A percentile compares a stretch with the other conserved stretches of the same genome.
Evolutionary conservation across 2,797 vertebrate species (phyloP).

Genomic region (Oreortyx pictus): DNA sequence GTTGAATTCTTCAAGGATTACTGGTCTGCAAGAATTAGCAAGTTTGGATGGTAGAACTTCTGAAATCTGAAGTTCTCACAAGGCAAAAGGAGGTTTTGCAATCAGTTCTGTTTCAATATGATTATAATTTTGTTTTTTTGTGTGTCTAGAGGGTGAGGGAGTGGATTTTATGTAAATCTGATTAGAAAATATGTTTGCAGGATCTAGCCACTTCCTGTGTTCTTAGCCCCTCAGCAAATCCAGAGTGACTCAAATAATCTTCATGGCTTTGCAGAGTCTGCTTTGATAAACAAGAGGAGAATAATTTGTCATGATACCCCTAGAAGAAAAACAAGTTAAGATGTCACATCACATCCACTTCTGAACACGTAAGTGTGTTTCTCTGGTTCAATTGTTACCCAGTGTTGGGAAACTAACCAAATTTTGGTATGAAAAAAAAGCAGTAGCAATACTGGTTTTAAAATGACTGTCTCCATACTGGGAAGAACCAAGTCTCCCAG

Average conservation of each 20-base stretch:
- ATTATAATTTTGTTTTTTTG: neutral
- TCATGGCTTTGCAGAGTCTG: neutral
- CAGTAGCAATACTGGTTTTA: neutral
- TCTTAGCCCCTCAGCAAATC: neutral
- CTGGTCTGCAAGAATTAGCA: neutral
- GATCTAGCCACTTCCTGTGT: neutral
- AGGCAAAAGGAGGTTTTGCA: neutral
- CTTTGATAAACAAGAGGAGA: neutral
- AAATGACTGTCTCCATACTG: neutral
- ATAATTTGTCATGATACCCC: neutral
- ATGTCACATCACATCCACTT: neutral
- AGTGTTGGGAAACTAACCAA: neutral
- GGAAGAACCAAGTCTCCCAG: neutral
- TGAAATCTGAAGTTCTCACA: neutral
- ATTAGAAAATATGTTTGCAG: neutral
- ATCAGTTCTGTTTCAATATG: neutral
- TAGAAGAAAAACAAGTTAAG: neutral
- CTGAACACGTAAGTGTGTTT: neutral
- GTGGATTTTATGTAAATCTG: constrained; percentile 24
- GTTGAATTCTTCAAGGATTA: neutral
- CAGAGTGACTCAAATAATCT: neutral
- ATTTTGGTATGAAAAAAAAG: neutral
- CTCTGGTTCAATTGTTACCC: neutral
- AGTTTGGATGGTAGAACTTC: neutral
- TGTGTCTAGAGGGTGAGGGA: neutral